Conservation (phyloP, 2,888 invertebrate species). For the Amphipoea lucens region DNA sequence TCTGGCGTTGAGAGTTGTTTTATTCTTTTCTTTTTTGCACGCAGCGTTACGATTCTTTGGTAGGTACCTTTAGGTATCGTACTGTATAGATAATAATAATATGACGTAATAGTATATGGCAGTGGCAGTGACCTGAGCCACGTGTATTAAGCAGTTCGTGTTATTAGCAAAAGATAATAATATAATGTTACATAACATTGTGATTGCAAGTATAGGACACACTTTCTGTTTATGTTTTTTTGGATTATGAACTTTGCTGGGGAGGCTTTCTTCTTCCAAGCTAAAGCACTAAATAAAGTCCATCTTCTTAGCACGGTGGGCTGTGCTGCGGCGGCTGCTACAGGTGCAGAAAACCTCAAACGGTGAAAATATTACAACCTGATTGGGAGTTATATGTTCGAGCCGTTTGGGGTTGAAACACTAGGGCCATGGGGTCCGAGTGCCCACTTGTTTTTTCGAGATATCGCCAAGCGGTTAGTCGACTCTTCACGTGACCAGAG, state of each 20-base stretch:
- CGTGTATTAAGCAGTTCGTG: slow-evolving; percentile 14
- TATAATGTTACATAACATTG: neutral
- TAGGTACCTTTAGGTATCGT: neutral
- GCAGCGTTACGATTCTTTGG: slow-evolving; percentile 7
- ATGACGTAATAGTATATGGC: slow-evolving; percentile 24
- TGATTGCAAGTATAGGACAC: neutral
- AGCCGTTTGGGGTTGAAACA: no score
- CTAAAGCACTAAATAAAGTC: no score
- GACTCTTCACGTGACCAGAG: no score
- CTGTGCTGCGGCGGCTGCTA: no score
- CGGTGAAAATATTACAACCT: no score
- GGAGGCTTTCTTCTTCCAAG: no score
- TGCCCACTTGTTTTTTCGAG: no score
- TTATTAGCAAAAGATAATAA: neutral
- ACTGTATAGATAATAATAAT: slow-evolving; percentile 12
- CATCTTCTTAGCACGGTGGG: no score
- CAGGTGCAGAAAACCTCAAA: no score
- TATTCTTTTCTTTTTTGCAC: slow-evolving; percentile 32
- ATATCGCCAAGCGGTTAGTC: no score
- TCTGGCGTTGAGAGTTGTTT: slow-evolving; percentile 39
- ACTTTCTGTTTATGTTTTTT: neutral
- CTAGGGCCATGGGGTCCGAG: no score
- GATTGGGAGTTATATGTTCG: no score
- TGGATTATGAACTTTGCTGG: neutral
- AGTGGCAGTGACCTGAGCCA: slow-evolving; percentile 27